Conservation (phyloP, 2,113 vertebrate species). For the Crotalus tigris region DNA sequence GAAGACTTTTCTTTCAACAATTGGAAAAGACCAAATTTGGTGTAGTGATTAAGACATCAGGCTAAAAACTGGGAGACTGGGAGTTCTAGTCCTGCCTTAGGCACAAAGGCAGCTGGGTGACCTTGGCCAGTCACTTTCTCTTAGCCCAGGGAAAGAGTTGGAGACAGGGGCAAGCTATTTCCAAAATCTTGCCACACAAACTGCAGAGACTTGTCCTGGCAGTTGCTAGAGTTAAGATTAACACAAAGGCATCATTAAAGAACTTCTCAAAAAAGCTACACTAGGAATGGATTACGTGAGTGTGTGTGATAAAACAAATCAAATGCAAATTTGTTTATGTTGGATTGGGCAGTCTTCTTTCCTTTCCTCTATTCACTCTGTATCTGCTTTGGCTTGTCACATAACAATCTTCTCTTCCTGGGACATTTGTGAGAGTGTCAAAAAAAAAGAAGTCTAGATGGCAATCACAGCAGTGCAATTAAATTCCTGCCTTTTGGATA, state of each 20-base stretch:
- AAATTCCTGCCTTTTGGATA: neutral
- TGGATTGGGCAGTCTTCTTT: neutral
- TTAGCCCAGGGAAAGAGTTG: neutral
- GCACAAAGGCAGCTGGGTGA: neutral
- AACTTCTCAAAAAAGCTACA: neutral
- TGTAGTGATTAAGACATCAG: neutral
- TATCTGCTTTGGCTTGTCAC: neutral
- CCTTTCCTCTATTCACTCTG: neutral
- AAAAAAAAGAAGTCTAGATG: neutral
- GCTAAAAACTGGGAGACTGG: neutral
- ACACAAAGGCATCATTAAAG: neutral
- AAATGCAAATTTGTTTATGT: neutral
- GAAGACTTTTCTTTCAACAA: too few species aligned
- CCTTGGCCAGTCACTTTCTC: neutral
- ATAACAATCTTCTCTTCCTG: neutral
- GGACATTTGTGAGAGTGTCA: neutral
- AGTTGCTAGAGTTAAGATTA: neutral
- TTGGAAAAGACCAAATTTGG: too few species aligned
- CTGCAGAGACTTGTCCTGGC: neutral
- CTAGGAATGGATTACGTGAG: neutral
- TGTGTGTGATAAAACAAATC: neutral
- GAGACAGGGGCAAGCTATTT: neutral
- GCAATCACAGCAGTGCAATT: neutral
- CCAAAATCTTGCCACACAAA: neutral
- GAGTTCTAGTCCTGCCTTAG: neutral